Base-by-base conservation (phyloP, 2,797 vertebrate species). In the Enteromius trimaculatus region DNA sequence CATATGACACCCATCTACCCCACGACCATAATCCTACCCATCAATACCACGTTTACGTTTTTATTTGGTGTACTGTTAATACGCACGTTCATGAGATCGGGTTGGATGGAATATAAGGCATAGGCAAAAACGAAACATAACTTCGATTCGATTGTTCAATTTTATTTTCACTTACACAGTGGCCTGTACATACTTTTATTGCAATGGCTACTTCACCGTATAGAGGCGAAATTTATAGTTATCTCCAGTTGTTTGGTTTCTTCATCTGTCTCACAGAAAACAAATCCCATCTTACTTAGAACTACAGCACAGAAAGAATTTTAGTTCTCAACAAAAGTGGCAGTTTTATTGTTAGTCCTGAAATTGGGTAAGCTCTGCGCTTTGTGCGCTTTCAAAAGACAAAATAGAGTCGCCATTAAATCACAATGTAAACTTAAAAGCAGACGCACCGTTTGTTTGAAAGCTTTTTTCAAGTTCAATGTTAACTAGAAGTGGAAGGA, bases 401-500 rank as follows among this genome's bases (percentile, higher is more conserved):
- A 87, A 86, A 88, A 84, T 87, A 8, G 29, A 81, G 66, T 83
- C 88, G 70, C 90, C 89, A 21, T 87, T 90, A 92, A 93, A 87
- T 66, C 72, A 60, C 86, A 88, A 85, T 89, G 90, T 90, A 91
- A 92, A 92, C 89, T 92, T 86, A 89, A 88, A 84, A 29, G 87
- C 86, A 89, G 86, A 85, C 87, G 69, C 79, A 84, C 87, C 89
- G 84, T 91, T 91, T 91, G 81, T 86, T 88, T 64, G 65, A 77
- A 87, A 47, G 86, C 83, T 75, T 82, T 86, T 89, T 90, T 93
- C 92, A 93, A 93, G 92, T 94, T 93, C 91, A 93, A 90, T 92
- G 90, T 92, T 92, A 91, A 91, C 90, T 85, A 90, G 87, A 89
- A 89, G 88, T 78, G 85, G 70, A 81, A 79, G 71, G 79, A 88